A percentile compares a stretch with the other conserved stretches of the same genome.
These are phyloP conservation scores for Epistrophella euchroma DNA, from an alignment of 2,888 invertebrate genomes.

Conservation along the genomic window DNA sequence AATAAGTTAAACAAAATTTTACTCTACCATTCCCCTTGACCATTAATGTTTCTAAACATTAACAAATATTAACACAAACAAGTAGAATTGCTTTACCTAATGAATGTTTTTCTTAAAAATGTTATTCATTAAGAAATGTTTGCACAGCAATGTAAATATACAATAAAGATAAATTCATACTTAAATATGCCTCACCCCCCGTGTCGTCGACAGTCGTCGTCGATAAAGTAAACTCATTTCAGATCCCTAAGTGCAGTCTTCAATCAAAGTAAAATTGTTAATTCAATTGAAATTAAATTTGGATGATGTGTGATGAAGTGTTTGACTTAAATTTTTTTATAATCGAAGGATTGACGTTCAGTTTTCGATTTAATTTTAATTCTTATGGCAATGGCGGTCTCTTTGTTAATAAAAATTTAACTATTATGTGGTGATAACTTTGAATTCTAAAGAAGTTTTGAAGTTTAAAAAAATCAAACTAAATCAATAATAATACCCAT, in stretches of 20 bases:
- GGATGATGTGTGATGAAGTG: slow-evolving; percentile 25
- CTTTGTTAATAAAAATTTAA: neutral
- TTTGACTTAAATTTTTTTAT: slow-evolving; percentile 18
- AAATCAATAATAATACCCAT: neutral
- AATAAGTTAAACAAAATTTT: too few species aligned
- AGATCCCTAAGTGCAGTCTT: neutral
- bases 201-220: neutral
- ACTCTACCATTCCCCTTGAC: too few species aligned
- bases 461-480: neutral
- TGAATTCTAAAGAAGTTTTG: neutral
- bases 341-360: neutral
- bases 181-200: neutral
- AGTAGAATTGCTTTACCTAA: too few species aligned
- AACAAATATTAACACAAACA: too few species aligned
- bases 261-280: slow-evolving; percentile 30
- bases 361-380: neutral
- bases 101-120: too few species aligned
- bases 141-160: neutral
- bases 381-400: neutral
- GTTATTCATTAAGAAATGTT: neutral
- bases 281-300: slow-evolving; percentile 44
- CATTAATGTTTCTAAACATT: too few species aligned
- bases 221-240: slow-evolving; percentile 18
- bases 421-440: neutral
- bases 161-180: neutral